Evolutionary conservation across 92 coral and sea anemone genomes (phyloP).

Genomic region (Epizoanthus scotinus): DNA sequence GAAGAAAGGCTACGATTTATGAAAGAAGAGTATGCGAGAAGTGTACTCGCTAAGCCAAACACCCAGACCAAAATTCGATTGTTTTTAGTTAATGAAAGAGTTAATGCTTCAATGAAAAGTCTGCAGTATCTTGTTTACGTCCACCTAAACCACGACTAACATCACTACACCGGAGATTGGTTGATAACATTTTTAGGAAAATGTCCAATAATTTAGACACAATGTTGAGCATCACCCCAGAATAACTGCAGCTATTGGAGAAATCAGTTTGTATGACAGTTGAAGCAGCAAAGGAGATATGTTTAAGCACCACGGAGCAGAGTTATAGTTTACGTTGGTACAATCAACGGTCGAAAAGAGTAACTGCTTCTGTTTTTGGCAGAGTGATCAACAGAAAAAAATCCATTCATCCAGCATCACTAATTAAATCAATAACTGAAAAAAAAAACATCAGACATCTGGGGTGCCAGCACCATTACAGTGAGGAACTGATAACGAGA

Average conservation of each 20-base stretch:
- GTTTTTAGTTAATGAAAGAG: conserved; percentile 48
- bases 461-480: conserved; percentile 31
- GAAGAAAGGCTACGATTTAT: conserved; percentile 49
- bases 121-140: conserved; percentile 51
- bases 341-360: conserved; percentile 39
- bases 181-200: too few species aligned
- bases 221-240: too few species aligned
- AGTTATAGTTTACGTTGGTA: conserved; percentile 35
- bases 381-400: conserved; percentile 38
- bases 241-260: neutral
- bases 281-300: conserved; percentile 29
- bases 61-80: neutral
- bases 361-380: conserved; percentile 47
- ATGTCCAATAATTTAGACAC: too few species aligned
- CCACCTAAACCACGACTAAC: too few species aligned
- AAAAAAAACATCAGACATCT: too few species aligned
- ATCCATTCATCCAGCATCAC: too few species aligned
- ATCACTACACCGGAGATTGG: too few species aligned
- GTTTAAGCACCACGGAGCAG: conserved; percentile 43
- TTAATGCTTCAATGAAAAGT: conserved; percentile 62
- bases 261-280: neutral
- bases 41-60: conserved; percentile 36
- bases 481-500: conserved; percentile 65
- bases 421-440: too few species aligned
- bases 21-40: conserved; percentile 51